phyloP scores from a whole-genome alignment of 2,888 invertebrate species.

The Eulithis prunata region DNA sequence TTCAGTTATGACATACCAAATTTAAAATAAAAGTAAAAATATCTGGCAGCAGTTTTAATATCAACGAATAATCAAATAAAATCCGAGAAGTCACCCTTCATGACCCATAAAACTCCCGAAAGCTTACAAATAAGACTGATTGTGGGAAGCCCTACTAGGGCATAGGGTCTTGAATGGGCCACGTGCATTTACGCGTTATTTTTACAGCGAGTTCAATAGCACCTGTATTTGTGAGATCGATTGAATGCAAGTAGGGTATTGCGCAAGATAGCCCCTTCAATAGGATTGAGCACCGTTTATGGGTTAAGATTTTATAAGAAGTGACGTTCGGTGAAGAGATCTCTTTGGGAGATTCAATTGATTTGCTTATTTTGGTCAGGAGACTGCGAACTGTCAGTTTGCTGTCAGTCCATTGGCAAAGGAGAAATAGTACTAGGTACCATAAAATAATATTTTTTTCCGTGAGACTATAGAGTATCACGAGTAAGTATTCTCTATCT shows the following conservation, averaged over 20 bases:
- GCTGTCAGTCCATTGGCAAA: too few species aligned
- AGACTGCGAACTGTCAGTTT: too few species aligned
- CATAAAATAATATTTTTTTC: too few species aligned
- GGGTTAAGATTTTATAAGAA: neutral
- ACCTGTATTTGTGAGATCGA: slow-evolving; percentile 32
- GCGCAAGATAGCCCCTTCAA: slow-evolving; percentile 12
- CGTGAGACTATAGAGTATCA: too few species aligned
- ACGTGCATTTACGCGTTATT: slow-evolving; percentile 37
- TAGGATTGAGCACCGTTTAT: slow-evolving; percentile 1
- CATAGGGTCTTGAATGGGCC: slow-evolving; percentile 35
- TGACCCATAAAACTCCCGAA: slow-evolving; percentile 18
- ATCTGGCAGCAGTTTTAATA: too few species aligned
- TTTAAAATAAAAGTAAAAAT: too few species aligned
- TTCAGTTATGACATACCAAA: too few species aligned
- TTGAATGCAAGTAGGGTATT: slow-evolving; percentile 23
- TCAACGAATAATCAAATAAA: neutral
- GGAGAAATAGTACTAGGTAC: too few species aligned
- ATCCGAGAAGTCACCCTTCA: slow-evolving; percentile 15
- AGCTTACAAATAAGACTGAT: slow-evolving; percentile 24
- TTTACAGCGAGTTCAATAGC: slow-evolving; percentile 21
- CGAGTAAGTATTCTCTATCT: too few species aligned
- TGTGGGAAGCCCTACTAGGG: slow-evolving; percentile 41
- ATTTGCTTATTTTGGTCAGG: too few species aligned
- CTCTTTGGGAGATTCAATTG: too few species aligned
- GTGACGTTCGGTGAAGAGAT: neutral